Evolutionary conservation across 2,888 invertebrate genomes (phyloP), one percentile per base, ranked within the genome.

Genomic region (Stratiomys singularior): DNA sequence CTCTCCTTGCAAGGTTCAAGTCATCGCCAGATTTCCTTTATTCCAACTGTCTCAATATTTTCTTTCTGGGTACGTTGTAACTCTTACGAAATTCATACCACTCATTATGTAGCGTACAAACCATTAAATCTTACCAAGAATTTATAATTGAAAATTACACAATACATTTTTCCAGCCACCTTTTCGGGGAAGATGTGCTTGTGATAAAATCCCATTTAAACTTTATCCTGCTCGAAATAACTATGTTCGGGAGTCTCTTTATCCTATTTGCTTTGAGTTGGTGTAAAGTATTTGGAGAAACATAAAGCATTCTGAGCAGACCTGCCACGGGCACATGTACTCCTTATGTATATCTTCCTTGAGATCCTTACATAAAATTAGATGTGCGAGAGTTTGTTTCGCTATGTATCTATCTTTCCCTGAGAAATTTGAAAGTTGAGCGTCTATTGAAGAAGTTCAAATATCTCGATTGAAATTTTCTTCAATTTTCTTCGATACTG

Each of bases 401-500:
- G 21, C 23, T 69, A 44, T 23, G 21, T 30, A 47, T 9, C 46
- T 11, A 69, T 47, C 46, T 25, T 13, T 25, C 30, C 13, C n/a
- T n/a, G 47, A 69, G 69, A 69, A 15, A n/a, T 47, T 25, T 9
- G 47, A 69, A 72, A 72, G 72, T 72, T 72, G 56, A 58, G 52
- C 56, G 72, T 72, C 72, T 72, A 46, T 25, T 28, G 1, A 28
- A 15, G 30, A 72, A 72, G 72, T 72, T 72, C 72, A 72, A 72
- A 72, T 72, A 56, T 72, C 72, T 58, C 72, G 72, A 30, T 72
- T 72, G 72, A 72, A 28, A 72, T 72, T 72, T 72, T 30, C 72
- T 56, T 58, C 72, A 69, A 69, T 69, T 69, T 69, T 69, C 69
- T 47, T 25, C 46, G 69, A 47, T 47, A 69, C 69, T 47, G 69